These are phyloP conservation scores for Copidosoma aretas DNA, from an alignment of 2,888 invertebrate species.

Conservation along the genomic window DNA sequence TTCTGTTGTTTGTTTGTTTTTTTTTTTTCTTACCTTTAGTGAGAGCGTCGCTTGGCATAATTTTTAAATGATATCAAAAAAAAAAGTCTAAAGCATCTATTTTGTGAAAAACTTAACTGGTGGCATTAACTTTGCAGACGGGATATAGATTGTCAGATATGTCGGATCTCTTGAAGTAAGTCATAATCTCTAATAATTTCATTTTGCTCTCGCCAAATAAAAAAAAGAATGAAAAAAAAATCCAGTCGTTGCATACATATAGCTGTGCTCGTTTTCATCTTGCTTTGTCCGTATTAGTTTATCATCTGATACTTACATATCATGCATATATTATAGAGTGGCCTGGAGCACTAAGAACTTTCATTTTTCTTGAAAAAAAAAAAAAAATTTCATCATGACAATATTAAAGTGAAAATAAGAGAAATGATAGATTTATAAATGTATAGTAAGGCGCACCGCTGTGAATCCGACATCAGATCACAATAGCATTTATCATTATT, in stretches of 20 bases:
- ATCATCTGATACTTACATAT: constrained; percentile 12
- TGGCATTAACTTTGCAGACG: constrained; percentile 13
- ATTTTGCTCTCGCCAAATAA: neutral
- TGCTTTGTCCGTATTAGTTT: constrained; percentile 17
- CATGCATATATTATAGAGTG: constrained; percentile 22
- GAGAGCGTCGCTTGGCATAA: neutral
- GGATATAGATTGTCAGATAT: constrained; percentile 1
- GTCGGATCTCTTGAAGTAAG: constrained; percentile 2
- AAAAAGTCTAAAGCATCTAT: neutral
- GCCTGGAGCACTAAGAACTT: neutral
- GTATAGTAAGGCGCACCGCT: too few species aligned
- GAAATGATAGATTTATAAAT: constrained; percentile 21
- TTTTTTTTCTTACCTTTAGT: neutral
- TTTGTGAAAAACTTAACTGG: neutral
- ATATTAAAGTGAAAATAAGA: neutral
- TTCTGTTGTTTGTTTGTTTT: neutral
- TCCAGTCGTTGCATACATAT: neutral
- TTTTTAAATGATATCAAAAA: neutral
- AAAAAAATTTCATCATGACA: too few species aligned
- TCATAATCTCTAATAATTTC: neutral
- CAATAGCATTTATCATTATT: constrained; percentile 61
- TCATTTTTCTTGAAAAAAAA: neutral
- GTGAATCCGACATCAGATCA: constrained; percentile 47
- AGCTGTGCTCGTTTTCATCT: constrained; percentile 29
- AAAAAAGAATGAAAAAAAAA: neutral